Conservation (phyloP, 2,888 invertebrate species). For the Lydus trimaculatus region DNA sequence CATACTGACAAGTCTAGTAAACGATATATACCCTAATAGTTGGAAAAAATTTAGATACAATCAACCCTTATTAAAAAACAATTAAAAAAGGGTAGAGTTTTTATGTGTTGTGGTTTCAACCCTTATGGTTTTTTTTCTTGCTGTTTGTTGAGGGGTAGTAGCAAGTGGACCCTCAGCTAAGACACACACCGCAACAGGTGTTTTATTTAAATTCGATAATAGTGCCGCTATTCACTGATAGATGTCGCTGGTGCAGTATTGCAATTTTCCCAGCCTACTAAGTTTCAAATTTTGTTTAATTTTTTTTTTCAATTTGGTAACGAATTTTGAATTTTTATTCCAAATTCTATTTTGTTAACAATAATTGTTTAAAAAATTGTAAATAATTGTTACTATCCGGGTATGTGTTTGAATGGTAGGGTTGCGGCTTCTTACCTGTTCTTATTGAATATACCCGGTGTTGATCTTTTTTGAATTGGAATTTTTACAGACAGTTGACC, state of each 20-base stretch:
- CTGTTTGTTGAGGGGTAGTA: background rate
- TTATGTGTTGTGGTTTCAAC: background rate
- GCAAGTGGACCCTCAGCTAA: background rate
- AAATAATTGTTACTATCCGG: background rate
- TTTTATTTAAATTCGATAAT: background rate
- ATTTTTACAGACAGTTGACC: conserved; percentile 58
- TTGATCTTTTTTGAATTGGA: conserved; percentile 48
- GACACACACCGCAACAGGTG: conserved; percentile 1
- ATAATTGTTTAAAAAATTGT: background rate
- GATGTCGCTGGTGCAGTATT: background rate
- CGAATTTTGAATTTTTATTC: too few species aligned
- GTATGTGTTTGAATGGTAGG: background rate
- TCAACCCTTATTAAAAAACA: conserved; percentile 1
- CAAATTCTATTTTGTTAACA: background rate
- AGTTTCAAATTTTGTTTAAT: background rate
- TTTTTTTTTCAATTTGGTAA: background rate
- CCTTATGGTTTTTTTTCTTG: background rate
- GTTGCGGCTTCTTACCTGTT: conserved; percentile 52
- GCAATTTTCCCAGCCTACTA: background rate
- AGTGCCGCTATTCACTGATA: background rate
- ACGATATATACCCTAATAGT: background rate
- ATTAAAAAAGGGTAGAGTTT: background rate
- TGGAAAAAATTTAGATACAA: background rate
- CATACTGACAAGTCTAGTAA: too few species aligned
- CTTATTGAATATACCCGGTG: conserved; percentile 40